These are phyloP conservation scores for Otocyon megalotis DNA, from an alignment of 2,113 vertebrate species.

Conservation along the genomic window DNA sequence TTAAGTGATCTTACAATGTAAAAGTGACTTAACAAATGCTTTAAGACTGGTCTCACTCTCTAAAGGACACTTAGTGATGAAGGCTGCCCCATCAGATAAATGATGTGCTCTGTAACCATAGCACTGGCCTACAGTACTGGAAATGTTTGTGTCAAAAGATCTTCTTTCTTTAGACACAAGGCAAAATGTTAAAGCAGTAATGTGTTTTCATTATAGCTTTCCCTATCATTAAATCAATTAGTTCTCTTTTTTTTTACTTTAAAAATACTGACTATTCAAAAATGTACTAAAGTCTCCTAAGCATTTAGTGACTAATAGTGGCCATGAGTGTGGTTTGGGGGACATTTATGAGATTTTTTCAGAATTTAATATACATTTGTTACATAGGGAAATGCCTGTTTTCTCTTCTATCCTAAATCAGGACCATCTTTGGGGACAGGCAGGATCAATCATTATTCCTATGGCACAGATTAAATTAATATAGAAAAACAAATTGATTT, in stretches of 20 bases:
- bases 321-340: neutral
- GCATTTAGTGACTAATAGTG: neutral
- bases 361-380: neutral
- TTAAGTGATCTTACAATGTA: conserved; percentile 33
- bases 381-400: neutral
- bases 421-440: neutral
- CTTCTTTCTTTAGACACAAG: neutral
- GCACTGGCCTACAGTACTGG: neutral
- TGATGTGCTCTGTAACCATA: neutral
- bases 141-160: neutral
- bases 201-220: neutral
- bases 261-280: conserved; percentile 20
- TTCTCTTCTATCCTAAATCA: neutral
- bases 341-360: neutral
- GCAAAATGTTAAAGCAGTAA: conserved; percentile 10
- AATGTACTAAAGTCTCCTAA: neutral
- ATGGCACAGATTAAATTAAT: neutral
- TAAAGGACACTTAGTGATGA: neutral
- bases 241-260: conserved; percentile 3
- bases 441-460: neutral
- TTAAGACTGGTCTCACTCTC: neutral
- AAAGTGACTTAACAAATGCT: conserved; percentile 22
- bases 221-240: neutral
- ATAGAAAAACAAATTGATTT: neutral
- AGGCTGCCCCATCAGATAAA: neutral